Percentiles rank a stretch among this genome's conserved stretches.
Evolutionary conservation across 1,140 invertebrate genomes (phyloP).

Genomic region (Eciton burchellii): DNA sequence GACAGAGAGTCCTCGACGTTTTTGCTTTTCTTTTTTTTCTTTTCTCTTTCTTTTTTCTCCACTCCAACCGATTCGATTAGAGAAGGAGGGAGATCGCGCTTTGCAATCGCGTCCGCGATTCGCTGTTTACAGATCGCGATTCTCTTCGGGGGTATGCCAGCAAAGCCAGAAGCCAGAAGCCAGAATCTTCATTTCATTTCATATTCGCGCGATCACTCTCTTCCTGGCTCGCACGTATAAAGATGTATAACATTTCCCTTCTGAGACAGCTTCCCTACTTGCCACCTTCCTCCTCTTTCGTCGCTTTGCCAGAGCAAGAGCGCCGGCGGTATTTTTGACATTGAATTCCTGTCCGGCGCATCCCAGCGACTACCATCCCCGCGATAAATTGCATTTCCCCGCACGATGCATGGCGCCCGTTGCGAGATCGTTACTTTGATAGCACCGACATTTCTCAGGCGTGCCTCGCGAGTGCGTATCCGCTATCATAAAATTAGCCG

Average conservation of each 20-base stretch:
- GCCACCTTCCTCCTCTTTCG: no score
- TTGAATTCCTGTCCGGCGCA: not conserved
- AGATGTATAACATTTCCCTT: conserved; percentile 23
- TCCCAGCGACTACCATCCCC: conserved; percentile 7
- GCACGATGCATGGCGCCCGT: conserved; percentile 3
- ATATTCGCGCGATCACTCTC: conserved; percentile 14
- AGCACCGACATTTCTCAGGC: conserved; percentile 14
- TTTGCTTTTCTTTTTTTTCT: no score
- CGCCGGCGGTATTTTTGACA: conserved; percentile 34
- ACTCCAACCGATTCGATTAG: no score
- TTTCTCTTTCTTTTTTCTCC: no score
- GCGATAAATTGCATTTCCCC: conserved; percentile 32
- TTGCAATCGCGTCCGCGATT: not conserved
- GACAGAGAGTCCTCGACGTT: not conserved
- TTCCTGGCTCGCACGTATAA: conserved; percentile 26
- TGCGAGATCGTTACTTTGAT: conserved; percentile 38
- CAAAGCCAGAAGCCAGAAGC: no score
- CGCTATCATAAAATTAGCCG: conserved; percentile 26
- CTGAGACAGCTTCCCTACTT: not conserved
- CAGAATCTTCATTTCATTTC: conserved; percentile 43
- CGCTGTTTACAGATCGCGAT: not conserved
- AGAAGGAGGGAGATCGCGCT: no score
- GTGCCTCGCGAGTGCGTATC: not conserved
- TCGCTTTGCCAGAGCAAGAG: no score
- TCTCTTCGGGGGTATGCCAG: conserved; percentile 14